Base-by-base conservation (phyloP, 37 sponge, comb jelly and placozoan species). In the Beroe forskalii region DNA sequence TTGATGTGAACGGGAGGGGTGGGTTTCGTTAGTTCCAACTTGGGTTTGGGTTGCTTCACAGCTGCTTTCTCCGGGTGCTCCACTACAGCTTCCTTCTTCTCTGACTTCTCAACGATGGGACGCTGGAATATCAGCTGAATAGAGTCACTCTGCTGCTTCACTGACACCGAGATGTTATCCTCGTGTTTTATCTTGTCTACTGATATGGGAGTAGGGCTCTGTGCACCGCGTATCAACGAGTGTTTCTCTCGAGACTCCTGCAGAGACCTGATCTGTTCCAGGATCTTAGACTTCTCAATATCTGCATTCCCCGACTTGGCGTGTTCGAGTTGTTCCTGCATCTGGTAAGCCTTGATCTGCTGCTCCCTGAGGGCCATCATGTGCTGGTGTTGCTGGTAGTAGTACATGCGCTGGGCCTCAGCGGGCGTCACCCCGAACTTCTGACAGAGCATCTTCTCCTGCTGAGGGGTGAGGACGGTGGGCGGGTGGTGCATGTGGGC, bases 401-500 rank as follows among this genome's bases (percentile, higher is more conserved):
- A 44, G 55, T 80, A 80, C 86, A 80, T 80, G 1, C 86, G 37
- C 31, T 80, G 86, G 0, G 86, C 86, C 48, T 80, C 86, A 30
- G 86, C 86, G 14, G 86, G 86, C 4, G 86, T 44, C 8, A 80
- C 86, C 27, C 86, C 86, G 35, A 80, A 80, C 55, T 43, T 80
- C 28, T 44, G 86, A 80, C 86, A 80, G 30, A 80, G 55, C 86
- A 80, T 80, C 22, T 80, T 80, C 86, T 80, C 86, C 86, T 80
- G 86, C 55, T 80, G 86, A 44, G 86, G 86, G n/a, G 86, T 80
- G 2, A 80, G 86, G 24, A 80, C 86, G 2, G 86, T 69, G 37
- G 72, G 72, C 0, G 72, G 33, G 27, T 63, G 66, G 28, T 22
- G 28, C 1, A 32, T 27, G 72, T 69, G 72, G 8, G 32, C 72